These are phyloP conservation scores for Pedionomus torquatus DNA, from an alignment of 2,113 vertebrate genomes.

Conservation along the genomic window DNA sequence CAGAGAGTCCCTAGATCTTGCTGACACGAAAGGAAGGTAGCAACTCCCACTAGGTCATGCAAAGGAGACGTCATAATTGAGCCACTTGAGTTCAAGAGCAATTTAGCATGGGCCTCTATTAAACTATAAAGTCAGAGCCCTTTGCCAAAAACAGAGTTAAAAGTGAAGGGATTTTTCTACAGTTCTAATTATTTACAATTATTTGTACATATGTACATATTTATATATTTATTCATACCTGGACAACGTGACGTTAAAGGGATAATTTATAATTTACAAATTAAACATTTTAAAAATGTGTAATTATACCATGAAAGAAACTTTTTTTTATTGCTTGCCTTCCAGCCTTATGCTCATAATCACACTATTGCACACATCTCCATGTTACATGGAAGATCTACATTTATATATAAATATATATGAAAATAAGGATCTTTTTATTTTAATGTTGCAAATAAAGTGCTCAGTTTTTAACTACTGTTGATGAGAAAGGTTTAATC, in stretches of 20 bases:
- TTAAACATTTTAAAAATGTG: conserved; percentile 48
- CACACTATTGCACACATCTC: conserved; percentile 40
- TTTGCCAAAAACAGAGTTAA: conserved; percentile 59
- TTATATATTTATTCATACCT: conserved; percentile 72
- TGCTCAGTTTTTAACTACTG: conserved; percentile 57
- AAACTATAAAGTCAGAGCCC: conserved; percentile 42
- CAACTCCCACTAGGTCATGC: background rate
- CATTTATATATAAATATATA: conserved; percentile 63
- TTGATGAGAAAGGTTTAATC: conserved; percentile 51
- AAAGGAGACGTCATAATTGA: background rate
- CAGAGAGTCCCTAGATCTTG: background rate
- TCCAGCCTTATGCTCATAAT: conserved; percentile 34
- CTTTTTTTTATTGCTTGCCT: conserved; percentile 66
- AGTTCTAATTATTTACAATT: conserved; percentile 72
- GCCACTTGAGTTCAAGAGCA: background rate
- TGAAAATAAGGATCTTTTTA: conserved; percentile 67
- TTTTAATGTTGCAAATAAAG: conserved; percentile 58
- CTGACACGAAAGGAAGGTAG: background rate
- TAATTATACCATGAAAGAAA: conserved; percentile 35
- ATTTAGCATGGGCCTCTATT: conserved; percentile 46
- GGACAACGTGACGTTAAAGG: conserved; percentile 27
- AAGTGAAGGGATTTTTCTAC: conserved; percentile 42
- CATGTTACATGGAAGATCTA: conserved; percentile 57
- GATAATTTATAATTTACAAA: conserved; percentile 54
- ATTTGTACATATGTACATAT: conserved; percentile 77